These are phyloP conservation scores for Heteractis magnifica DNA, from an alignment of 92 coral and sea anemone species.

Conservation along the genomic window DNA sequence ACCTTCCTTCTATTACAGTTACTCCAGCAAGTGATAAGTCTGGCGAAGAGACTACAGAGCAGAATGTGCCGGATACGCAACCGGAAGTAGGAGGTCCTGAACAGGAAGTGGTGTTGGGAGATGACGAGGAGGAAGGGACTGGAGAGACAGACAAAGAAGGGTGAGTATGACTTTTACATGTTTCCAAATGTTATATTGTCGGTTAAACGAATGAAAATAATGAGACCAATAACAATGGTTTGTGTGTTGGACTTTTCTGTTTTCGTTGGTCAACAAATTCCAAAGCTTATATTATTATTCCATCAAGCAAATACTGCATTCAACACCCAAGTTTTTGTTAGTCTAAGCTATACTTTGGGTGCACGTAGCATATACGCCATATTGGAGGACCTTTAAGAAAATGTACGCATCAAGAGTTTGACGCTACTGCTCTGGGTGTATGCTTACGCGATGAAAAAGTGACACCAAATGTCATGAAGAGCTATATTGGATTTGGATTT, in stretches of 20 bases:
- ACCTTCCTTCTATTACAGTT: slow-evolving; percentile 73
- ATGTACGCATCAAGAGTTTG: neutral
- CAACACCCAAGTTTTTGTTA: no score
- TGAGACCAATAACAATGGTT: no score
- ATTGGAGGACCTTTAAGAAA: no score
- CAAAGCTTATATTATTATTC: no score
- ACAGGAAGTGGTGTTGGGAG: slow-evolving; percentile 54
- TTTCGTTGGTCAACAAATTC: no score
- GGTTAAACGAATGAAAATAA: neutral
- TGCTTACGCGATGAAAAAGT: no score
- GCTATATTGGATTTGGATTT: neutral
- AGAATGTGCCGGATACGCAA: slow-evolving; percentile 94
- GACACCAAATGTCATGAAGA: no score
- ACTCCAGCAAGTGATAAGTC: slow-evolving; percentile 54
- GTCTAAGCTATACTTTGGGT: no score
- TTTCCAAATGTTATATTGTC: neutral
- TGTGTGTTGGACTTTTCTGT: no score
- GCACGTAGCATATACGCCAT: no score
- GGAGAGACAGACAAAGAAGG: slow-evolving; percentile 15
- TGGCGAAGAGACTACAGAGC: slow-evolving; percentile 78
- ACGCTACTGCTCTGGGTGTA: neutral
- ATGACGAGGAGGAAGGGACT: slow-evolving; percentile 42
- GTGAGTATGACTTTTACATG: slow-evolving; percentile 1
- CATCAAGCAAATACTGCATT: no score
- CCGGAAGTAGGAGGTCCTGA: slow-evolving; percentile 65